phyloP scores from a whole-genome alignment of 2,888 invertebrate species.

The Nipponacmea schrenckii region DNA sequence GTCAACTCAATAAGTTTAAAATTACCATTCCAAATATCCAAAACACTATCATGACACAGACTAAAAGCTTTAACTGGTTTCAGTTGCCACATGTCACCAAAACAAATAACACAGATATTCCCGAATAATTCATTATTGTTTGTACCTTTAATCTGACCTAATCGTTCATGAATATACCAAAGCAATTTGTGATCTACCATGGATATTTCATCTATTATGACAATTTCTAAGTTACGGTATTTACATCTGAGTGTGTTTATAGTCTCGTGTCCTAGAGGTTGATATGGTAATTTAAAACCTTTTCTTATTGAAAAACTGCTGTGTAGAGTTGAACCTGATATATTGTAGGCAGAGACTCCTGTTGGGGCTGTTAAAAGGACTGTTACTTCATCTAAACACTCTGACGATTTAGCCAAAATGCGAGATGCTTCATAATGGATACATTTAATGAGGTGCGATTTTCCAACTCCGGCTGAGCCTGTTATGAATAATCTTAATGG shows the following conservation, averaged over 20 bases:
- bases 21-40: not conserved
- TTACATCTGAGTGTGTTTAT: slow-evolving; percentile 12
- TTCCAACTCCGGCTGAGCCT: slow-evolving; percentile 14
- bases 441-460: slow-evolving; percentile 15
- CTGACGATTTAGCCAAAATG: not conserved
- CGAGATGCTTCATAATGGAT: slow-evolving; percentile 17
- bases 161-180: slow-evolving; percentile 16
- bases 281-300: slow-evolving; percentile 12
- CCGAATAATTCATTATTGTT: not conserved
- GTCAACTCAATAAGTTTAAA: not conserved
- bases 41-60: not conserved
- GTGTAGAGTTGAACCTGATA: too few relatives aligned
- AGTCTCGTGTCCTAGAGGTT: slow-evolving; percentile 6
- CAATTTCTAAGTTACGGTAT: slow-evolving; percentile 7
- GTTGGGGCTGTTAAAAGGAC: not conserved
- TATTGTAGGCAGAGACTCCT: too few relatives aligned
- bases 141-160: slow-evolving; percentile 20
- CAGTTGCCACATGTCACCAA: not conserved
- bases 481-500: too few relatives aligned
- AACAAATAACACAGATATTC: too few relatives aligned
- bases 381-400: slow-evolving; percentile 8
- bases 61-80: not conserved
- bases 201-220: slow-evolving; percentile 22
- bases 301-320: not conserved
- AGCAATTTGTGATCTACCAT: slow-evolving; percentile 11